A percentile compares a stretch with the other conserved stretches of the same genome.
Evolutionary conservation across 2,113 vertebrate genomes (phyloP).

Genomic region (Junco hyemalis): DNA sequence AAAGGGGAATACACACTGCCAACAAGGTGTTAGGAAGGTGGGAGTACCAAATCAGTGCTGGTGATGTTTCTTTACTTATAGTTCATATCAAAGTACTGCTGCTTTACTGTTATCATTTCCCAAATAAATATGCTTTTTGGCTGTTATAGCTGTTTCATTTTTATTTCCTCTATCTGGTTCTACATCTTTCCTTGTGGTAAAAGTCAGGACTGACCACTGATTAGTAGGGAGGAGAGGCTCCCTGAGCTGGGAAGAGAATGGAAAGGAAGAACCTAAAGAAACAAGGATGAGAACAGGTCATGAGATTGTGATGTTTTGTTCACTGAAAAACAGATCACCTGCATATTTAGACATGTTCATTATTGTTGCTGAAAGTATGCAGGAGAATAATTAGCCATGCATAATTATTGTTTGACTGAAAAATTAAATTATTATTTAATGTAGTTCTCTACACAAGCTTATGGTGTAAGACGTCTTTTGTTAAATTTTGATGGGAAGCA

Average conservation of each 20-base stretch:
- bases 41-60: not conserved
- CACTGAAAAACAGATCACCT: not conserved
- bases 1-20: not conserved
- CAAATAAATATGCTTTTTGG: not conserved
- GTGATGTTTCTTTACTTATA: not conserved
- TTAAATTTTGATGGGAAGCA: not conserved
- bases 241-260: not conserved
- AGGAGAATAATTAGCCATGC: not conserved
- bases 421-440: not conserved
- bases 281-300: not conserved
- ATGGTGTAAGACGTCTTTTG: not conserved
- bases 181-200: not conserved
- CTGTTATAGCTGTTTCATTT: accelerated
- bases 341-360: not conserved
- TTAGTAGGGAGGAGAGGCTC: not conserved
- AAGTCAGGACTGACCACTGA: not conserved
- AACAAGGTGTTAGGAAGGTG: not conserved
- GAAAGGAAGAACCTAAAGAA: not conserved
- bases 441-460: not conserved
- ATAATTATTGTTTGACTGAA: not conserved
- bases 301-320: not conserved
- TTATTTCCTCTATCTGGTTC: not conserved
- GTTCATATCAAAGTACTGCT: not conserved
- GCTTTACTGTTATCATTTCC: not conserved
- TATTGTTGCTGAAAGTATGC: not conserved